Percentiles rank a stretch among this genome's conserved stretches.
These are phyloP conservation scores for Sylvietta virens DNA, from an alignment of 2,113 vertebrate genomes.

Conservation along the genomic window DNA sequence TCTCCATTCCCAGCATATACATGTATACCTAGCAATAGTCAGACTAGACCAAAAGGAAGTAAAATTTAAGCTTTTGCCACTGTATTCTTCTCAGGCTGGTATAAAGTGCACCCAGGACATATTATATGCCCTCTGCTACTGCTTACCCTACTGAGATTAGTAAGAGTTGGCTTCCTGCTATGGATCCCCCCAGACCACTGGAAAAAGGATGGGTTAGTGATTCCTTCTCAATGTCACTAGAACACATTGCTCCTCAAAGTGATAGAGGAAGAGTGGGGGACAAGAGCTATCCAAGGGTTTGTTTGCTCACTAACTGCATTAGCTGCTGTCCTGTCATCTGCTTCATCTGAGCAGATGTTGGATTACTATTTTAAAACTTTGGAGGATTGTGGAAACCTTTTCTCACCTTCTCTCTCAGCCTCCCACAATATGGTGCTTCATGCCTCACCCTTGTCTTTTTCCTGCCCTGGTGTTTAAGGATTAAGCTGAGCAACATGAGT, in stretches of 20 bases:
- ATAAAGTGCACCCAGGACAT: neutral
- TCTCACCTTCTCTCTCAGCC: neutral
- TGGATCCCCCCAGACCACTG: neutral
- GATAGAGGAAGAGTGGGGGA: neutral
- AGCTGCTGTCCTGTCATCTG: neutral
- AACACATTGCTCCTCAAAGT: neutral
- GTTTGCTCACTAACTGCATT: neutral
- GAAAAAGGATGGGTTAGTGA: neutral
- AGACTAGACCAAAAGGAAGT: neutral
- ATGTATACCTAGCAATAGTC: neutral
- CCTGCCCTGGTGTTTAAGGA: neutral
- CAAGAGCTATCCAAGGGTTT: neutral
- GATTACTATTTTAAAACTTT: neutral
- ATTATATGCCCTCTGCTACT: neutral
- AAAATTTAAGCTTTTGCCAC: neutral
- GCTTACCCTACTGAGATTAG: neutral
- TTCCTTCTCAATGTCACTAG: neutral
- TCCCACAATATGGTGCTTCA: neutral
- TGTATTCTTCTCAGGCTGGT: neutral
- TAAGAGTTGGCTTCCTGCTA: neutral
- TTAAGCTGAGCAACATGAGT: neutral
- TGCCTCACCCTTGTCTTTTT: neutral
- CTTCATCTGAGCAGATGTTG: neutral
- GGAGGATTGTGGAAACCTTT: neutral
- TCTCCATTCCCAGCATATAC: neutral